Percentiles rank a stretch among this genome's conserved stretches.
phyloP scores from a whole-genome alignment of 2,797 vertebrate species.

The Alauda arvensis region DNA sequence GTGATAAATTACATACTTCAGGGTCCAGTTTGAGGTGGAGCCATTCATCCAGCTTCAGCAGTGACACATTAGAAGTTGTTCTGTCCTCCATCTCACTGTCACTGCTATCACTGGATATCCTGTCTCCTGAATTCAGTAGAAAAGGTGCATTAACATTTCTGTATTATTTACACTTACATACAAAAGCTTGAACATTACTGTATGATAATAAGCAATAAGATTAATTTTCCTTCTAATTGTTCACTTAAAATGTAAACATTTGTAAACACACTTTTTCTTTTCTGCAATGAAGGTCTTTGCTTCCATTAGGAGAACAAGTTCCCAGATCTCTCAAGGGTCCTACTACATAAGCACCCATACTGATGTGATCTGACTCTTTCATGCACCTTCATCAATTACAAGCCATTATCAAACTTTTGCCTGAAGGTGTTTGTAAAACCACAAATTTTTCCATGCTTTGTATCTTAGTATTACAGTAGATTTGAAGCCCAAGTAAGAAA shows the following conservation, averaged over 20 bases:
- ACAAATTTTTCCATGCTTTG: not conserved
- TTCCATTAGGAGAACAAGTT: not conserved
- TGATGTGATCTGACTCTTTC: not conserved
- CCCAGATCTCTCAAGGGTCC: not conserved
- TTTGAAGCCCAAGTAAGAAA: not conserved
- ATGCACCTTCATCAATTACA: not conserved
- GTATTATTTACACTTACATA: not conserved
- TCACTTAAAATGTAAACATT: not conserved
- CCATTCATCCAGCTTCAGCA: conserved; percentile 89
- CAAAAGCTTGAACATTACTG: not conserved
- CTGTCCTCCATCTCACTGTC: conserved; percentile 87
- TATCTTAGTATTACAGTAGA: not conserved
- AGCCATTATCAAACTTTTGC: not conserved
- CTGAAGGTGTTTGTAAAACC: not conserved
- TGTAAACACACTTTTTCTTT: not conserved
- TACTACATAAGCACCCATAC: not conserved
- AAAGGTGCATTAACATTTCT: not conserved
- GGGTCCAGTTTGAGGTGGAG: conserved; percentile 82
- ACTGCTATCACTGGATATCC: conserved; percentile 76
- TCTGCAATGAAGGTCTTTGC: not conserved
- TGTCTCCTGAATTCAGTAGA: conserved; percentile 59
- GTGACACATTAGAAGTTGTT: conserved; percentile 62
- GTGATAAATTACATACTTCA: conserved; percentile 73
- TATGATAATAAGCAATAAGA: not conserved
- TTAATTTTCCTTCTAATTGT: not conserved